phyloP scores from a whole-genome alignment of 2,797 vertebrate genomes.

The Manis javanica region DNA sequence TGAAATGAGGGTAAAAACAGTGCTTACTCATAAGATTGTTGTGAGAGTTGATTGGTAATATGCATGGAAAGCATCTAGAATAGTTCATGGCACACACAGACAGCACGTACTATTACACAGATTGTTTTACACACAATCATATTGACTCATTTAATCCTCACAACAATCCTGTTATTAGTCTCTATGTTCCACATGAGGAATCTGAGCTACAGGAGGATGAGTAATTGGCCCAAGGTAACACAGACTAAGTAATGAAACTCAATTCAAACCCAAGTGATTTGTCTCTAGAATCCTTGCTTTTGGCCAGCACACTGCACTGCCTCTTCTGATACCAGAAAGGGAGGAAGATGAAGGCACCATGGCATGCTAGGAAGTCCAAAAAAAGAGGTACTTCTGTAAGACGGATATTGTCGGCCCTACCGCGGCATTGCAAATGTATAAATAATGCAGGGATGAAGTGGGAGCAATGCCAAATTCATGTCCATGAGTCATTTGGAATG shows the following conservation, averaged over 20 bases:
- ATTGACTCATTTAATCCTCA: background rate
- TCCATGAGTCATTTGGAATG: background rate
- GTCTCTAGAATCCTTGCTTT: background rate
- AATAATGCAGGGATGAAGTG: background rate
- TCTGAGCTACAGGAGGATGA: background rate
- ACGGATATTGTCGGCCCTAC: background rate
- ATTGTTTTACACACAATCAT: background rate
- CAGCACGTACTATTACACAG: background rate
- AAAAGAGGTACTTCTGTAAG: background rate
- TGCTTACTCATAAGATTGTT: background rate
- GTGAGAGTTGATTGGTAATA: background rate
- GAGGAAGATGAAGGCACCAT: background rate
- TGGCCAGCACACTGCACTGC: background rate
- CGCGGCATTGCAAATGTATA: background rate
- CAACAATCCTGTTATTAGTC: background rate
- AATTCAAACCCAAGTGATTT: background rate
- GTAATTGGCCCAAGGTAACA: background rate
- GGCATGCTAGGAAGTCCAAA: background rate
- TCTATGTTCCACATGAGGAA: background rate
- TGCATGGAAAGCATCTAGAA: background rate
- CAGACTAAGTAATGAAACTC: background rate
- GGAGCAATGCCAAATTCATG: background rate
- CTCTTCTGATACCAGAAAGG: slow-evolving; percentile 33
- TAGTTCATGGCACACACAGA: background rate
- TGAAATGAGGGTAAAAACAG: background rate